A percentile compares a stretch with the other conserved stretches of the same genome.
These are phyloP conservation scores for Conus canariensis DNA, from an alignment of 2,888 invertebrate species.

Conservation along the genomic window DNA sequence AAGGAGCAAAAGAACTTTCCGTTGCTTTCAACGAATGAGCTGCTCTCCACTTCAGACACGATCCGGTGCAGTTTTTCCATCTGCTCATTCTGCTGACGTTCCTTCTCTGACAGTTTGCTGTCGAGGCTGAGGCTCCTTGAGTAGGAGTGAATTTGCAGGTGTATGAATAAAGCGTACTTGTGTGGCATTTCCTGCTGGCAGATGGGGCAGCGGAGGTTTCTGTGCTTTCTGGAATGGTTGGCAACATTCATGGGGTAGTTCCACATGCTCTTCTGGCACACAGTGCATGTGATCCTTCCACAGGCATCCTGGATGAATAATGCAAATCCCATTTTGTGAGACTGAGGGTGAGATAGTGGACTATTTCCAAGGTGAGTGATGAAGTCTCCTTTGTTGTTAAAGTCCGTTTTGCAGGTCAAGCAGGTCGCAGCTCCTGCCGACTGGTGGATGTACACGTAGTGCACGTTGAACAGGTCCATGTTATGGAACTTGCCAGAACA, in stretches of 20 bases:
- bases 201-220: not conserved
- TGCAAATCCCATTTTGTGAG: not conserved
- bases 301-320: conserved; percentile 7
- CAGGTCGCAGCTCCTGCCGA: not conserved
- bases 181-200: conserved; percentile 4
- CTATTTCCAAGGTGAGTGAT: conserved; percentile 21
- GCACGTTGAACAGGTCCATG: conserved; percentile 33
- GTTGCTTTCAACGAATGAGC: not conserved
- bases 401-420: conserved; percentile 20
- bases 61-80: not conserved
- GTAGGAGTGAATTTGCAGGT: conserved; percentile 25
- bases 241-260: conserved; percentile 19
- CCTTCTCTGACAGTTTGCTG: not conserved
- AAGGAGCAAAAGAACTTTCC: conserved; percentile 13
- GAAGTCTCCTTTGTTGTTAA: conserved; percentile 20
- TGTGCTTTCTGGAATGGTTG: conserved; percentile 27
- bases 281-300: conserved; percentile 13
- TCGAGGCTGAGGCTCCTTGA: not conserved
- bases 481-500: conserved; percentile 13
- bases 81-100: not conserved
- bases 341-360: not conserved
- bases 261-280: conserved; percentile 12
- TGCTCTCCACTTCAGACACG: conserved; percentile 6
- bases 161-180: conserved; percentile 25
- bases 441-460: conserved; percentile 22